These are phyloP conservation scores for Turdus rufiventris DNA, from an alignment of 2,113 vertebrate species.

Conservation along the genomic window DNA sequence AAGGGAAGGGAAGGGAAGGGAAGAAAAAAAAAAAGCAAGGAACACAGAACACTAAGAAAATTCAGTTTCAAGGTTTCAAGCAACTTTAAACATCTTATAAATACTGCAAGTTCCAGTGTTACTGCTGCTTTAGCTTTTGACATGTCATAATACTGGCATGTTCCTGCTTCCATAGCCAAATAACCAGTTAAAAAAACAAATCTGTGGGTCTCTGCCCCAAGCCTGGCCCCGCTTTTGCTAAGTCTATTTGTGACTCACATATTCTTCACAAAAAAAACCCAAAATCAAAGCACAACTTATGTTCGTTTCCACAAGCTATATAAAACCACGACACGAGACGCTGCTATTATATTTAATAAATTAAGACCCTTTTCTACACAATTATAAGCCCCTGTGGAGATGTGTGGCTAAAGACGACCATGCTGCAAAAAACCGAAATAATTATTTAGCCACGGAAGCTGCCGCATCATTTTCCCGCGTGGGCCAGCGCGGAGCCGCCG, in stretches of 20 bases:
- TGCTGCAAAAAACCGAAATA: neutral
- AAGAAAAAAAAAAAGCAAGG: neutral
- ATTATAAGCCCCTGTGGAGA: neutral
- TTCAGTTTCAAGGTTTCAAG: neutral
- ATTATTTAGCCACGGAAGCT: neutral
- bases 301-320: accelerated
- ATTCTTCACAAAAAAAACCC: neutral
- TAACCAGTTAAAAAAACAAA: neutral
- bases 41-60: neutral
- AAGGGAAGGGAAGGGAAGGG: too few relatives aligned
- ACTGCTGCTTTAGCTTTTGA: neutral
- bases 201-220: neutral
- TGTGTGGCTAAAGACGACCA: accelerated
- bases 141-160: too few relatives aligned
- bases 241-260: neutral
- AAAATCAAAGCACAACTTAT: neutral
- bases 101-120: accelerated
- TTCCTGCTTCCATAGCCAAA: neutral
- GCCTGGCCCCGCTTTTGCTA: neutral
- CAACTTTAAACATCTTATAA: neutral
- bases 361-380: neutral
- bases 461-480: neutral
- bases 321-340: neutral
- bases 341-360: accelerated
- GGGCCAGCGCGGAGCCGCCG: neutral